These are phyloP conservation scores for Rhyzopertha dominica DNA, from an alignment of 1,140 invertebrate genomes.

Conservation along the genomic window DNA sequence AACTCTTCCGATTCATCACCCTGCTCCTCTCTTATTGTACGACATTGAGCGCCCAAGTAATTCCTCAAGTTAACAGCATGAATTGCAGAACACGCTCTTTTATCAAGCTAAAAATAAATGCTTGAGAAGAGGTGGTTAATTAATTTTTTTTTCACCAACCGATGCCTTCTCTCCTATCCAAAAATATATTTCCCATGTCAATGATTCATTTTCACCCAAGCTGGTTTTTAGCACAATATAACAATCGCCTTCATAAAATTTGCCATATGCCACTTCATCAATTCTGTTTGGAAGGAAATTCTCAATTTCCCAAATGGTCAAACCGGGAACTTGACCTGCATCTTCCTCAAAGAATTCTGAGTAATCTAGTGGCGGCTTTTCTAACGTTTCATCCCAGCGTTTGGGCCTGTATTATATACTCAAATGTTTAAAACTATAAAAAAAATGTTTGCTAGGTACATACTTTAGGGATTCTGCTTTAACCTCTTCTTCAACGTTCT, in stretches of 20 bases:
- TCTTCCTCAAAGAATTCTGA: slow-evolving; percentile 99
- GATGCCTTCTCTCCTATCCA: slow-evolving; percentile 98
- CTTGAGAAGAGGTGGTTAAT: too few species aligned
- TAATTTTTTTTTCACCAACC: slow-evolving; percentile 52
- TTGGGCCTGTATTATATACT: slow-evolving; percentile 58
- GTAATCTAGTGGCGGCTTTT: slow-evolving; percentile 96
- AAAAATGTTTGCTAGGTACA: slow-evolving; percentile 28
- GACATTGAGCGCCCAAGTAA: slow-evolving; percentile 87
- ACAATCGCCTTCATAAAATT: slow-evolving; percentile 99
- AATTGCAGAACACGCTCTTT: slow-evolving; percentile 97
- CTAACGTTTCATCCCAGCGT: slow-evolving; percentile 88
- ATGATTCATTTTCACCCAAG: slow-evolving; percentile 77
- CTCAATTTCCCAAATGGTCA: slow-evolving; percentile 97
- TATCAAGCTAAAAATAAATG: slow-evolving; percentile 74
- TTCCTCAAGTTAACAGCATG: slow-evolving; percentile 98
- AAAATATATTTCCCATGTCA: slow-evolving; percentile 96
- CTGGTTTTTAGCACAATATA: slow-evolving; percentile 95
- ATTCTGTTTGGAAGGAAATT: slow-evolving; percentile 96
- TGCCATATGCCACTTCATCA: slow-evolving; percentile 87
- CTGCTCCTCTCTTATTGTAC: slow-evolving; percentile 98
- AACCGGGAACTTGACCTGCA: slow-evolving; percentile 82
- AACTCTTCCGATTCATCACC: slow-evolving; percentile 95
- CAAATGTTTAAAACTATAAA: slow-evolving; percentile 5
- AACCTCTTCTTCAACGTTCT: slow-evolving; percentile 54
- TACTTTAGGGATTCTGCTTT: slow-evolving; percentile 67